Evolutionary conservation across 2,888 invertebrate genomes (phyloP).

Genomic region (Ethmia dodecea): DNA sequence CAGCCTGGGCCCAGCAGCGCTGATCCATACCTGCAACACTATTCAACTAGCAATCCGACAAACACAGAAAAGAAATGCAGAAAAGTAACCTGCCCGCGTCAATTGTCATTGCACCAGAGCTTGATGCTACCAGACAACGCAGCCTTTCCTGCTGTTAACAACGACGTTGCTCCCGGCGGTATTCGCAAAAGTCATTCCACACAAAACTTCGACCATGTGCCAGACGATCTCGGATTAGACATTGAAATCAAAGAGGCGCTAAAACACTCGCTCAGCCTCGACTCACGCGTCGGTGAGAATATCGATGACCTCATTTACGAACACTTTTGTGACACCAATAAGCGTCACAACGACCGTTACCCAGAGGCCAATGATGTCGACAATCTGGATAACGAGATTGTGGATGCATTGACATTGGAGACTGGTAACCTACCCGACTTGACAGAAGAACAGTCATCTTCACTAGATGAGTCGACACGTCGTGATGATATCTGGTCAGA

Average conservation of each 20-base stretch:
- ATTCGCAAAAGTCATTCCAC: constrained; percentile 34
- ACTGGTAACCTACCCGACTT: constrained; percentile 57
- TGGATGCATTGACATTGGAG: constrained; percentile 56
- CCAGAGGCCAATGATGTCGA: constrained; percentile 62
- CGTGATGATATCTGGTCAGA: constrained; percentile 52
- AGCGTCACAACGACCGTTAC: constrained; percentile 62
- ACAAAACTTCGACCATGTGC: constrained; percentile 33
- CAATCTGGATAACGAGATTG: constrained; percentile 54
- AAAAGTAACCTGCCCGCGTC: constrained; percentile 19
- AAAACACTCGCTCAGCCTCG: constrained; percentile 32
- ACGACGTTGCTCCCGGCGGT: constrained; percentile 33
- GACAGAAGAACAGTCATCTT: constrained; percentile 59
- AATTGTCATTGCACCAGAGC: constrained; percentile 42
- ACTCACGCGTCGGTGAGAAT: constrained; percentile 30
- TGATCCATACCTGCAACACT: constrained; percentile 16
- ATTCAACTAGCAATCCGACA: constrained; percentile 20
- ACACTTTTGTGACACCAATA: constrained; percentile 55
- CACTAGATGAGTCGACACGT: constrained; percentile 56
- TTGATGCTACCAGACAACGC: constrained; percentile 31
- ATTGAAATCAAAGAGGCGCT: constrained; percentile 24
- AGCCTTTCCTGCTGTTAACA: constrained; percentile 26
- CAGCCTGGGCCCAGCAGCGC: constrained; percentile 33
- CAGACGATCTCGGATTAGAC: constrained; percentile 22
- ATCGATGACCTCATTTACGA: constrained; percentile 23
- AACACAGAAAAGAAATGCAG: constrained; percentile 20